Base-by-base conservation (phyloP, 2,888 invertebrate species). In the Thymelicus acteon region DNA sequence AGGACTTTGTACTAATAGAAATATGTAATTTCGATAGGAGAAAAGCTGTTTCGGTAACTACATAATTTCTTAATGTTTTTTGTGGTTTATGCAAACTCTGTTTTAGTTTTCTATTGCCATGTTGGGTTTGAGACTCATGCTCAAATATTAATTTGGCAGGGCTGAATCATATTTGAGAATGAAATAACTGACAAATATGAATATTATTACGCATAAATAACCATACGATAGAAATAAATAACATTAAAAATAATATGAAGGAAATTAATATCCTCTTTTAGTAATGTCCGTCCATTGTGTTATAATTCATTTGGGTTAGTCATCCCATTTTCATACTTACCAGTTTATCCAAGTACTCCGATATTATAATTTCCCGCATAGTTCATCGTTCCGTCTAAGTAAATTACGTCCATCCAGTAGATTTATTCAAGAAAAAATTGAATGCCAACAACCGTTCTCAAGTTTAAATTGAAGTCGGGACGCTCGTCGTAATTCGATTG, bases 391-490 rank as follows among this genome's bases (percentile, higher is more conserved):
- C 76, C 74, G 79, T 78, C 76, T 71, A 74, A 72, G 74, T 79
- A 80, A 83, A 78, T 82, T 80, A 83, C 78, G 80, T 74, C 78
- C 73, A 74, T 72, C 67, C 63, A 74, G 67, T 71, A 71, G 72
- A 67, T 71, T 73, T 73, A 74, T 76, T 76, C 72, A 72, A 68
- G 71, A 78, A 77, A 80, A 79, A 80, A 78, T 63, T 78, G 72
- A 67, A 71, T 72, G 73, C 75, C 77, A 81, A 80, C 80, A 81
- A 81, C 77, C 73, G 75, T 79, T 80, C 68, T 47, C 72, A 84
- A 85, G 80, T 84, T 85, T 81, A 81, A 85, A 86, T 85, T 83
- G 80, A 79, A 72, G 73, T 73, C 74, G 73, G 74, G 73, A 69
- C 72, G 75, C 77, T 79, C 71, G 72, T 76, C 75, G 76, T 78